A percentile compares a stretch with the other conserved stretches of the same genome.
Conservation (phyloP, 2,888 invertebrate genomes). For the Neoascia interrupta region DNA sequence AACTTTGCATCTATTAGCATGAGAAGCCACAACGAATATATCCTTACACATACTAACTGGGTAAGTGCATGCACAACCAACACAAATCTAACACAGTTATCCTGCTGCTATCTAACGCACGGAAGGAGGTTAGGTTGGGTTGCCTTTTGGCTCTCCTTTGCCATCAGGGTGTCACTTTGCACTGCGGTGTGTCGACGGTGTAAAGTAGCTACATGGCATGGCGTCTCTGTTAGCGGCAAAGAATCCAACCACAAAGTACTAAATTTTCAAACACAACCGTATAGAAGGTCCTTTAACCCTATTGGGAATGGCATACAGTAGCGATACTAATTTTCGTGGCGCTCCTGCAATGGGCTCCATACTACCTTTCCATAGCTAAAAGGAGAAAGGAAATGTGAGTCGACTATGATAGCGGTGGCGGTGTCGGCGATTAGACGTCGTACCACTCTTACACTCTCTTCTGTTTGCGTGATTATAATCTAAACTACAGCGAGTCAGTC, state of each 20-base stretch:
- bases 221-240: constrained; percentile 21
- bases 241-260: constrained; percentile 34
- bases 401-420: constrained; percentile 19
- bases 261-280: constrained; percentile 20
- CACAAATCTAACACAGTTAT: constrained; percentile 27
- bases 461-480: constrained; percentile 43
- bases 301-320: too few relatives aligned
- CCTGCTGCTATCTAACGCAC: constrained; percentile 8
- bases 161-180: constrained; percentile 17
- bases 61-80: constrained; percentile 16
- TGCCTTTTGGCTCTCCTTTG: background rate
- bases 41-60: too few relatives aligned
- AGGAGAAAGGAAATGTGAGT: constrained; percentile 32
- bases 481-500: background rate
- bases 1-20: constrained; percentile 37
- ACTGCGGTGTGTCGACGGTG: constrained; percentile 6
- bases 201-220: background rate
- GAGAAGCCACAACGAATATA: too few relatives aligned
- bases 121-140: background rate
- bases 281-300: constrained; percentile 8
- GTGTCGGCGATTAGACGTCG: constrained; percentile 42
- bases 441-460: background rate
- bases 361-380: too few relatives aligned
- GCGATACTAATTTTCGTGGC: constrained; percentile 15
- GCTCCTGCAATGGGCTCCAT: too few relatives aligned